Base-by-base conservation (phyloP, 2,113 vertebrate genomes). In the Chlorodrepanis virens region DNA sequence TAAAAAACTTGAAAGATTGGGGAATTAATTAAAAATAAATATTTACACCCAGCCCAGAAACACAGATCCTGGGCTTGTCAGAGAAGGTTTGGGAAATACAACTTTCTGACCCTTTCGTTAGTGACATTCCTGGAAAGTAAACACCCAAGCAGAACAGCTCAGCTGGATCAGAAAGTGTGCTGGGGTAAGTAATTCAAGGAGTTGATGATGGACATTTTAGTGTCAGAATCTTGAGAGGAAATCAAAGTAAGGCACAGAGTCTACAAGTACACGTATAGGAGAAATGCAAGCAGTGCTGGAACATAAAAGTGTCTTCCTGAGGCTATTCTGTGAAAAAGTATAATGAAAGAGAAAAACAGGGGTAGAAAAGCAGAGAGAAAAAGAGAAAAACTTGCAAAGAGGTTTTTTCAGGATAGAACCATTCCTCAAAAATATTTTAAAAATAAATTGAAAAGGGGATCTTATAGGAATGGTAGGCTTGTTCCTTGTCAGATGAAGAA, bases 161-260 rank as follows among this genome's bases (percentile, higher is more conserved):
- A 79, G 82, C 1, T 0, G 65, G 83, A 89, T 91, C 83, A 95
- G 74, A 84, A 82, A 29, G 68, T 86, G 21, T 72, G 85, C 90
- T 72, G 71, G 95, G 82, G 57, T 91, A 90, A 90, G 82, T 84
- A 75, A 94, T 92, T 79, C 82, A 28, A 39, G 85, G 90, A 92
- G 75, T 20, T 74, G 92, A 13, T 94, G 96, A 97, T 95, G 94
- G 96, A 96, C 88, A 33, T 94, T 94, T 97, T 95, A 97, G 95
- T 96, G 94, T 95, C 90, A 83, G 80, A 94, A 90, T 94, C 86
- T 78, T 90, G 94, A 95, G 89, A 67, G 95, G 91, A 91, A 92
- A 96, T 97, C 93, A 92, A 90, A 96, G 94, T 12, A 68, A 96
- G 83, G 47, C 52, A 39, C 72, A 59, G 49, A 64, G 80, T 60